These are phyloP conservation scores for Scylla paramamosain DNA, from an alignment of 1,140 invertebrate species.

Conservation along the genomic window DNA sequence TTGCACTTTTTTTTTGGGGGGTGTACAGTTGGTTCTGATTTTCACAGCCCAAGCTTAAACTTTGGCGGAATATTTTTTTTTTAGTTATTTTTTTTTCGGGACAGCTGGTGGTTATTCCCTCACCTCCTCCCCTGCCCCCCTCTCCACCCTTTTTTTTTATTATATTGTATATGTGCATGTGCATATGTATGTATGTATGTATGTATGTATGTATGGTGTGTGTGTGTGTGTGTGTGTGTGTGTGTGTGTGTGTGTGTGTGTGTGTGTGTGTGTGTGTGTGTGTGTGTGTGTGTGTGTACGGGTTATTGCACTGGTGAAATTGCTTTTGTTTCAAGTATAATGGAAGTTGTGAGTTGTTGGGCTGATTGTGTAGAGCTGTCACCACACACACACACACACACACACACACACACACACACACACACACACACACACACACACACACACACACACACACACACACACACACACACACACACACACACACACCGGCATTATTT, in stretches of 20 bases:
- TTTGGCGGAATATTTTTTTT: background rate
- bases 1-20: background rate
- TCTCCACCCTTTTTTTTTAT: too few relatives aligned
- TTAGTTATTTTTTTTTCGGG: background rate
- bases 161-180: too few relatives aligned
- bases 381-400: background rate
- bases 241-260: conserved; percentile 20
- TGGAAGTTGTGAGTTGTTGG: background rate
- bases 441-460: background rate
- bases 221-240: background rate
- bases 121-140: too few relatives aligned
- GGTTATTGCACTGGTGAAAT: background rate
- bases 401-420: conserved; percentile 1
- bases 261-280: conserved; percentile 20
- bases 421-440: conserved; percentile 20
- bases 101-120: too few relatives aligned
- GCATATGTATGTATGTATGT: too few relatives aligned
- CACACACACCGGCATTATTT: background rate
- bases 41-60: background rate
- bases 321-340: conserved; percentile 5
- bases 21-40: background rate
- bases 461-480: conserved; percentile 11
- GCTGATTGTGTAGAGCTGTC: too few relatives aligned
- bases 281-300: background rate
- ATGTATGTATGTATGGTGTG: too few relatives aligned